Conservation (phyloP, 2,888 invertebrate species). For the Epinotia brunnichana region DNA sequence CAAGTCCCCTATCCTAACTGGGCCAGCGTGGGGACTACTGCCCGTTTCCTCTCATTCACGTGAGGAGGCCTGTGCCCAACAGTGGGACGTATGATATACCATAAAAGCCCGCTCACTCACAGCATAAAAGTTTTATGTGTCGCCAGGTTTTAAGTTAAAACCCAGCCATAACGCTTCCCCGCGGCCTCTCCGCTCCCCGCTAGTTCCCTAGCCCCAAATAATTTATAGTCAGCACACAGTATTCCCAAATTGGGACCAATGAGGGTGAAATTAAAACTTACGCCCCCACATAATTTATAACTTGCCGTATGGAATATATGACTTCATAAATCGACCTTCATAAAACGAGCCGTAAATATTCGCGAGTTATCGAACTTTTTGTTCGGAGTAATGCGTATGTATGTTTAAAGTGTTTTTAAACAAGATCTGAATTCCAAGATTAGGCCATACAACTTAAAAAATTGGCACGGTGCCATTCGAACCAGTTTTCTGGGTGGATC, state of each 20-base stretch:
- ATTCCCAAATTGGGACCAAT: constrained; percentile 51
- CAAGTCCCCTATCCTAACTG: too few relatives aligned
- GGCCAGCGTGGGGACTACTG: too few relatives aligned
- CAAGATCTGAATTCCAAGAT: background rate
- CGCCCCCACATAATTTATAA: constrained; percentile 47
- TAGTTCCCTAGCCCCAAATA: constrained; percentile 46
- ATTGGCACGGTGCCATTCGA: too few relatives aligned
- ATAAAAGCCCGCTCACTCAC: too few relatives aligned
- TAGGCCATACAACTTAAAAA: background rate
- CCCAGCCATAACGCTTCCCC: constrained; percentile 13
- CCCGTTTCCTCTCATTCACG: too few relatives aligned
- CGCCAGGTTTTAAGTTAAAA: too few relatives aligned
- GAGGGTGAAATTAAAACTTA: constrained; percentile 48
- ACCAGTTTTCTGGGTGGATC: too few relatives aligned
- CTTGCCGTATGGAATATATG: constrained; percentile 45
- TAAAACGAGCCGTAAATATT: constrained; percentile 39
- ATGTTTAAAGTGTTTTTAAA: background rate
- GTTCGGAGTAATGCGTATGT: constrained; percentile 8
- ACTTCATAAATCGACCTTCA: constrained; percentile 42
- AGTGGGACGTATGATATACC: too few relatives aligned
- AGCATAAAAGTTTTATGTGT: too few relatives aligned
- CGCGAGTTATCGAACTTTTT: constrained; percentile 35
- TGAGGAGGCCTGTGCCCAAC: too few relatives aligned
- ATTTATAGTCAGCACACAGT: constrained; percentile 52
- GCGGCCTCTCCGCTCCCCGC: constrained; percentile 15